Evolutionary conservation across 1,140 invertebrate genomes (phyloP).

Genomic region (Drosophila prosaltans): DNA sequence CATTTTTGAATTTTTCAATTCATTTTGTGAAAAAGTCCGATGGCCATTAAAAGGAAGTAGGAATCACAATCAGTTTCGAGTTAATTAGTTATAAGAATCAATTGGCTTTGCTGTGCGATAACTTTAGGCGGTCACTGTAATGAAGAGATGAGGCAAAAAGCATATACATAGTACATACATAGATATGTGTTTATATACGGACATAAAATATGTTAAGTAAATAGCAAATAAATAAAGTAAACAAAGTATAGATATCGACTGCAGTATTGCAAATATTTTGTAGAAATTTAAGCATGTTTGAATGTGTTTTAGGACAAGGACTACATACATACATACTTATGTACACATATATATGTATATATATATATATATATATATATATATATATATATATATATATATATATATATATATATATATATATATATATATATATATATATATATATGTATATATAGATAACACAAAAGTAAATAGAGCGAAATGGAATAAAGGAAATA

Average conservation of each 20-base stretch:
- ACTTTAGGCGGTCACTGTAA: not conserved
- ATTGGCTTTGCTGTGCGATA: not conserved
- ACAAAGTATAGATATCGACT: conserved; percentile 81
- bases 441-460: conserved; percentile 4
- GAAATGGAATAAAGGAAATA: not conserved
- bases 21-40: no score
- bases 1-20: no score
- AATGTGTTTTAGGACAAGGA: conserved; percentile 68
- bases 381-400: conserved; percentile 3
- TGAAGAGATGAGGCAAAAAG: not conserved
- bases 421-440: not conserved
- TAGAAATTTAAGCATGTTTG: conserved; percentile 83
- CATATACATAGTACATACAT: conserved; percentile 28
- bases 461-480: not conserved
- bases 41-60: no score
- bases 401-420: not conserved
- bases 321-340: conserved; percentile 23
- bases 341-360: not conserved
- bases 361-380: not conserved
- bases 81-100: not conserved
- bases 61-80: no score
- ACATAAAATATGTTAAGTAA: conserved; percentile 72
- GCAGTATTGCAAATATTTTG: conserved; percentile 83
- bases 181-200: conserved; percentile 62
- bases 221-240: conserved; percentile 76